Evolutionary conservation across 2,797 vertebrate genomes (phyloP).

Genomic region (Cynopterus sphinx): DNA sequence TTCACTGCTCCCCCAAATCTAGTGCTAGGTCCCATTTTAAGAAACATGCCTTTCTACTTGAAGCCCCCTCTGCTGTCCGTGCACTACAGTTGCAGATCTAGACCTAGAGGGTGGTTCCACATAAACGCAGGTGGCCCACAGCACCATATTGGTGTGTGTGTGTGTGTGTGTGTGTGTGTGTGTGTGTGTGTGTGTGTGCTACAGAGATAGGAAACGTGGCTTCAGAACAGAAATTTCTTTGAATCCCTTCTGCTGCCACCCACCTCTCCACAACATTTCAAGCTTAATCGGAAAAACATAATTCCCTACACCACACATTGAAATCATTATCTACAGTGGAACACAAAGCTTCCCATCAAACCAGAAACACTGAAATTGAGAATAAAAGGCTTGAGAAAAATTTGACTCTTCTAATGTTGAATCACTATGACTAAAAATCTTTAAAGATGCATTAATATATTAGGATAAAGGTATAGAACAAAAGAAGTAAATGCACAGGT

Average conservation of each 20-base stretch:
- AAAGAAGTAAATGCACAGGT: background rate
- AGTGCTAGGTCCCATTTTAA: background rate
- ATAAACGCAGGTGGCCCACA: background rate
- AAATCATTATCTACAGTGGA: background rate
- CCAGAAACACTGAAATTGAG: background rate
- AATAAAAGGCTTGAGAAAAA: background rate
- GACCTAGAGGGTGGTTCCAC: background rate
- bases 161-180: no score
- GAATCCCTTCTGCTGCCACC: slow-evolving; percentile 16
- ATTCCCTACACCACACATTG: background rate
- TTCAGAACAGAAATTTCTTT: background rate
- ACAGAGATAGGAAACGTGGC: background rate
- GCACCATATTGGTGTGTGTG: background rate
- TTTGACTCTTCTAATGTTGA: background rate
- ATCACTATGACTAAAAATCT: background rate
- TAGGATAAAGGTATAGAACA: background rate
- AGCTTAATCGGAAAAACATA: slow-evolving; percentile 18
- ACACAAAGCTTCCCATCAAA: slow-evolving; percentile 21
- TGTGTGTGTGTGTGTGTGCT: no score
- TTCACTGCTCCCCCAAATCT: background rate
- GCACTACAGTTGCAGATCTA: background rate
- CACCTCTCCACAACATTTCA: background rate
- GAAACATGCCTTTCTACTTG: background rate
- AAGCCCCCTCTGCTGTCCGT: background rate
- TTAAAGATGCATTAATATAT: background rate